Base-by-base conservation (phyloP, 2,888 invertebrate species). In the Zygogramma bicolorata region DNA sequence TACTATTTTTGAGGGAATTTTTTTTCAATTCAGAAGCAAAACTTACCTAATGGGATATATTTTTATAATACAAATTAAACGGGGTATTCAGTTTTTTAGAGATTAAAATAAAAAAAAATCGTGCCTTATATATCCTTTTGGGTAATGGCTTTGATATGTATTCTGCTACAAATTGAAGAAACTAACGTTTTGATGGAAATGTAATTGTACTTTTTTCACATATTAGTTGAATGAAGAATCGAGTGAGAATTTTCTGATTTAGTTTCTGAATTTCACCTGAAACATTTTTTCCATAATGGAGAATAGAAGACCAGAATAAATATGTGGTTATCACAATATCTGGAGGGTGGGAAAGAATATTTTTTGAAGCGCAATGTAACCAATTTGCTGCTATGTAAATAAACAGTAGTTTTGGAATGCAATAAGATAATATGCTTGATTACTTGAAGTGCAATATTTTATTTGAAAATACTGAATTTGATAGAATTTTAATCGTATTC, bases 111-210 rank as follows among this genome's bases (percentile, higher is more conserved):
- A 38, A 15, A 34, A 60, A 61, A 72, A 65, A 68, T 42, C 34
- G 72, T 72, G 72, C 72, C 72, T 72, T 72, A 72, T 68, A 65
- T 68, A 72, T 72, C 72, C 72, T 72, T 69, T 72, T 72, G 57
- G 62, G 57, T 53, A 65, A 72, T 66, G 65, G 59, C 53, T 58
- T 31, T 13, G 29, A 59, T 58, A 59, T 38, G 46, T 58, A 20
- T 29, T 34, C 15, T 29, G 31, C 25, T 31, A 3, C 8, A 29
- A 18, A 15, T 15, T 22, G 13, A 27, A 29, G 31, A 27, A 27
- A 29, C 7, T 25, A 7, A 6, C 3, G 15, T 46, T 18, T 46
- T 46, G n/a, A n/a, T n/a, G n/a, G n/a, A 20, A 20, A 20, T 46
- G 18, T 46, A 18, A 1, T 46, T 20, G 38, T 38, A 3, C n/a